Evolutionary conservation across 2,797 vertebrate species (phyloP).

Genomic region (Potorous gilbertii): DNA sequence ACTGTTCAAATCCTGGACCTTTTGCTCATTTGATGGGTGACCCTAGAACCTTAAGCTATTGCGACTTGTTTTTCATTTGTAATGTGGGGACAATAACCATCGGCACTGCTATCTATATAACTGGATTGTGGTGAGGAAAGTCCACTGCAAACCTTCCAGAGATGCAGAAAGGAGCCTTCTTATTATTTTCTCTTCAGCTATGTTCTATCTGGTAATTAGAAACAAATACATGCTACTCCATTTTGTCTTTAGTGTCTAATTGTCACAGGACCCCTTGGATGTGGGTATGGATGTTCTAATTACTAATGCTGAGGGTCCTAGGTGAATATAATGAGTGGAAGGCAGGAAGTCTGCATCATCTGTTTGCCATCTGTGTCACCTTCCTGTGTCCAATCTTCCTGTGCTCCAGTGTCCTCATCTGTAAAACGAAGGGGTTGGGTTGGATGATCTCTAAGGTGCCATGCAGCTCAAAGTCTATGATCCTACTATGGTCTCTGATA

Average conservation of each 20-base stretch:
- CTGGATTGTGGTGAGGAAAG: background rate
- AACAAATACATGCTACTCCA: background rate
- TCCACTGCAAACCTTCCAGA: background rate
- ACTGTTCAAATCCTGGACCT: background rate
- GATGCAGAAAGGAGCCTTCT: background rate
- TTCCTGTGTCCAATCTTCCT: background rate
- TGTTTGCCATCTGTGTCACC: background rate
- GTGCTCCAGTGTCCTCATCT: background rate
- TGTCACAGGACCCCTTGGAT: background rate
- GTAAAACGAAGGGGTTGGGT: background rate
- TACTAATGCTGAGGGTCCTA: background rate
- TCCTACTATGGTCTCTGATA: background rate
- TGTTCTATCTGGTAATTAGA: background rate
- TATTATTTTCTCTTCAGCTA: background rate
- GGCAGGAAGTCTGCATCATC: background rate
- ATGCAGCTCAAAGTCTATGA: background rate
- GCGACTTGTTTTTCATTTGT: slow-evolving; percentile 2
- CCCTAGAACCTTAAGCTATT: background rate
- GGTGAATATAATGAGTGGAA: background rate
- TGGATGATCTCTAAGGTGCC: background rate
- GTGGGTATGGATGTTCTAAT: background rate
- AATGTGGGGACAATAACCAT: background rate
- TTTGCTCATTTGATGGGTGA: background rate
- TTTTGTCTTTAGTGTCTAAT: background rate
- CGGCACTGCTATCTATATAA: background rate